Base-by-base conservation (phyloP, 1,140 invertebrate genomes). In the Macrobrachium nipponense region DNA sequence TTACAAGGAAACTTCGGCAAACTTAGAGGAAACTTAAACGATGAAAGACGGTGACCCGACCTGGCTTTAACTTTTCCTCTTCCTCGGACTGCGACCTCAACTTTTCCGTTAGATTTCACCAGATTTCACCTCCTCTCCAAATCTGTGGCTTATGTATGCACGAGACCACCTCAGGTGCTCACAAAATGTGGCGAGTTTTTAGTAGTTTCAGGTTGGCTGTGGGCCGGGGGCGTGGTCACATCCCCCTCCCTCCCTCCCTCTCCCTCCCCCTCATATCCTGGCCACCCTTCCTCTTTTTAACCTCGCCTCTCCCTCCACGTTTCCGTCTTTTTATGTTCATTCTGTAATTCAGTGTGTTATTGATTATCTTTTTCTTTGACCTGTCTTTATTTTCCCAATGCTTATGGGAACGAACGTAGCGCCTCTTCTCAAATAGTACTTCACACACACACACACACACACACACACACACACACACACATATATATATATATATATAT, bases 1-100 rank as follows among this genome's bases (percentile, higher is more conserved):
- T 88, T 88, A 88, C 87, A 88, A 86, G 87, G 87, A 88, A 88
- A 88, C 87, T 88, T 86, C 80, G 83, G 61, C 87, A 86, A 88
- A 88, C 87, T 88, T 86, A 70, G 79, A 86, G 87, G 84, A 88
- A 86, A 88, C 87, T 88, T 88, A 86, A 88, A 88, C 87, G 87
- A 88, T 88, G 87, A 88, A 85, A 86, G 87, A 88, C 87, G 87
- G 68, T 87, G 85, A 87, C 78, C 78, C 70, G 58, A 62, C 61
- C 72, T 58, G 44, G 82, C 70, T 76, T 79, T 80, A 70, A 88
- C 80, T 75, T 88, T 88, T 80, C 83, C 83, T 73, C 66, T 88
- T 80, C 83, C 83, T 73, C 66, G 83, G 76, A 86, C 83, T 73
- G 51, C 75, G 51, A 72, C 83, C 83, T 80, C 76, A 86, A 86